These are phyloP conservation scores for Sciurus vulgaris DNA, from an alignment of 2,797 vertebrate genomes.

Conservation along the genomic window DNA sequence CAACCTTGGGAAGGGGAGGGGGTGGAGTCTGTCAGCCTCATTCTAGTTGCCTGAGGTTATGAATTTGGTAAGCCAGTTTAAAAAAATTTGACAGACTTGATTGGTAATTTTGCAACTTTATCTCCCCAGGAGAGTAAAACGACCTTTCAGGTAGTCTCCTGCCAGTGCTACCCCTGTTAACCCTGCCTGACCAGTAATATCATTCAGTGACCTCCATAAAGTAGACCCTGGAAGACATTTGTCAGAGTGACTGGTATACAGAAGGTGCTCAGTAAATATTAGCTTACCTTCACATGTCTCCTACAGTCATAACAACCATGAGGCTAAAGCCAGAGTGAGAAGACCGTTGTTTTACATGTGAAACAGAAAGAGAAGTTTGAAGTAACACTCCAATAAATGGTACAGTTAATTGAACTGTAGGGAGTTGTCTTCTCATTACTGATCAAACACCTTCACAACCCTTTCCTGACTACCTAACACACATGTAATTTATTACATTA, in stretches of 20 bases:
- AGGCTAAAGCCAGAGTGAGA: neutral
- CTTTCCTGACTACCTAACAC: neutral
- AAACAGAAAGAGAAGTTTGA: neutral
- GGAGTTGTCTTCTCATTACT: neutral
- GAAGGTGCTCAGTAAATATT: neutral
- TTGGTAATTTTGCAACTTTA: conserved; percentile 44
- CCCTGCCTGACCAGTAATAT: neutral
- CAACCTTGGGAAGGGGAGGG: conserved; percentile 10
- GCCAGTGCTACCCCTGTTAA: neutral
- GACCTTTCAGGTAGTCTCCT: conserved; percentile 27
- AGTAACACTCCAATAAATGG: neutral
- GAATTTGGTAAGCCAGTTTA: conserved; percentile 75
- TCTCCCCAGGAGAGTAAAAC: neutral
- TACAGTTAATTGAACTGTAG: neutral
- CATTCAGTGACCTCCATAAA: neutral
- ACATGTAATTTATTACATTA: too few species aligned
- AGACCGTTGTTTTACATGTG: neutral
- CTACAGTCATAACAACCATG: neutral
- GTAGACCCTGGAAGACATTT: neutral
- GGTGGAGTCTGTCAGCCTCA: neutral
- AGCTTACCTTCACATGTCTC: neutral
- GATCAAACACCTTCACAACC: neutral
- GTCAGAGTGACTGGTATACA: neutral
- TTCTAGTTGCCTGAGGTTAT: conserved; percentile 76
- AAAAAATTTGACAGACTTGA: conserved; percentile 16